Evolutionary conservation across 1,140 invertebrate species (phyloP).

Genomic region (Paralvinella palmiformis): DNA sequence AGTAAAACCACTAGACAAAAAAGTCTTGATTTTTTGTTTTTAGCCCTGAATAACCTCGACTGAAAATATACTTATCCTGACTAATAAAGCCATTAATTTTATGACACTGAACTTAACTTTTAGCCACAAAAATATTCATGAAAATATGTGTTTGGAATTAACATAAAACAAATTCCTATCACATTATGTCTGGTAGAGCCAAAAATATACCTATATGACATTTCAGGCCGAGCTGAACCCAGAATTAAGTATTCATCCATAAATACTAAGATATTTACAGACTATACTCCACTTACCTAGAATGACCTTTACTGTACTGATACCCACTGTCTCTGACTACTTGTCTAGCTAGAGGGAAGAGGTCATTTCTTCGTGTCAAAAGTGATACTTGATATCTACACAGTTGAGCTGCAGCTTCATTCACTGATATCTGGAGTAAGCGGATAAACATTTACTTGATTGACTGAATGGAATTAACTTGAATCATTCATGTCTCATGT

Average conservation of each 20-base stretch:
- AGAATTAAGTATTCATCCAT: not conserved
- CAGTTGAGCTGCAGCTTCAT: slow-evolving; percentile 94
- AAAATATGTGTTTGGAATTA: not conserved
- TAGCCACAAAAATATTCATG: not conserved
- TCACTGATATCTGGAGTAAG: slow-evolving; percentile 62
- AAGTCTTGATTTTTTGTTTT: no score
- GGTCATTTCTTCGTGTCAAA: slow-evolving; percentile 83
- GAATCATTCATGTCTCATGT: no score
- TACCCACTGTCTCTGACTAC: slow-evolving; percentile 89
- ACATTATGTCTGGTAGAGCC: not conserved
- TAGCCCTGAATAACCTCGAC: no score
- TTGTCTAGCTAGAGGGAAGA: slow-evolving; percentile 89
- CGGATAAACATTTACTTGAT: not conserved
- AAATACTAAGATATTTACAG: not conserved
- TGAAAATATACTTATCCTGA: no score
- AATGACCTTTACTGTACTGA: slow-evolving; percentile 65
- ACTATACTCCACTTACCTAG: not conserved
- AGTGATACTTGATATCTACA: slow-evolving; percentile 83
- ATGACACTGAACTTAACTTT: no score
- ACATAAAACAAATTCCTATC: not conserved
- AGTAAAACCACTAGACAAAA: no score
- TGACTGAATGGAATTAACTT: no score
- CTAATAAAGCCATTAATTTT: no score
- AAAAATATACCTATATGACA: not conserved
- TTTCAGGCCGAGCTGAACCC: not conserved